Evolutionary conservation across 2,888 invertebrate genomes (phyloP), one percentile per base, ranked within the genome.

Genomic region (Tubulanus polymorphus): DNA sequence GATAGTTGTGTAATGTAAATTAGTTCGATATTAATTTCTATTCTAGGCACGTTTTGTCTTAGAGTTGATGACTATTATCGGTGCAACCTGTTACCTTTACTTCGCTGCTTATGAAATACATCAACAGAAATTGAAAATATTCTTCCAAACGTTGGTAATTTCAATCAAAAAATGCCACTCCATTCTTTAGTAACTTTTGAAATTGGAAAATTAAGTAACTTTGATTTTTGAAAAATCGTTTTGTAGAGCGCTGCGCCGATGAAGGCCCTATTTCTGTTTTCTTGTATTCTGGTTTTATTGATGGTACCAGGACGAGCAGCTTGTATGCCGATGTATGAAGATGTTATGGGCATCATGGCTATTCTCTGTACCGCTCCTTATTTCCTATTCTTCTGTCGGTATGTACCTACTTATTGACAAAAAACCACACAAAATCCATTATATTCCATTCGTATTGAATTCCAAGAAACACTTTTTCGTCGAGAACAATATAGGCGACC

Each of bases 361-460:
- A 95, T 96, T 89, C 82, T 97, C 29, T 91, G 93, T 12, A 96
- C 95, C 0, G 91, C 95, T 0, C 93, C 95, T 0, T 97, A 96
- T 79, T 96, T 96, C 78, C 82, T 97, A 52, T 97, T 96, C 82
- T 99, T 96, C 80, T 97, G 95, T 82, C 85, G 93, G 91, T 91
- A 78, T 64, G 63, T 23, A 23, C n/a, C n/a, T n/a, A n/a, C n/a
- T n/a, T n/a, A n/a, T n/a, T n/a, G n/a, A n/a, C n/a, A n/a, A n/a
- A n/a, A n/a, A n/a, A n/a, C n/a, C n/a, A n/a, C n/a, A n/a, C n/a
- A n/a, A n/a, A n/a, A n/a, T n/a, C n/a, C n/a, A n/a, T n/a, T n/a
- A n/a, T n/a, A n/a, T n/a, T n/a, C n/a, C n/a, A n/a, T n/a, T n/a
- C n/a, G n/a, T n/a, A n/a, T n/a, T n/a, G n/a, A n/a, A n/a, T n/a